Percentiles rank a stretch among this genome's conserved stretches.
These are phyloP conservation scores for Clitarchus hookeri DNA, from an alignment of 2,888 invertebrate species.

Conservation along the genomic window DNA sequence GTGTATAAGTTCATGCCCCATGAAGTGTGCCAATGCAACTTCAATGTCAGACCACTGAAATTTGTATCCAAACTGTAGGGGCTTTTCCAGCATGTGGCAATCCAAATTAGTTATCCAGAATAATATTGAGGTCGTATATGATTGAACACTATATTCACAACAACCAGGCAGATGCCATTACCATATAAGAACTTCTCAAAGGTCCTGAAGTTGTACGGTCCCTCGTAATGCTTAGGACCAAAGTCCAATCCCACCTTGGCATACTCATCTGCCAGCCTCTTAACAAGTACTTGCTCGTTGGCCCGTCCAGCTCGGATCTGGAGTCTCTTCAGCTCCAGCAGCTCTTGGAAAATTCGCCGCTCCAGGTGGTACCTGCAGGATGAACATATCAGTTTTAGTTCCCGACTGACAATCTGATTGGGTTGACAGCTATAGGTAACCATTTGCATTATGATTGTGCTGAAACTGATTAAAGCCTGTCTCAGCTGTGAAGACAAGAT, in stretches of 20 bases:
- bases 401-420: not conserved
- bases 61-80: too few species aligned
- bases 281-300: slow-evolving; percentile 85
- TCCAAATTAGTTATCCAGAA: too few species aligned
- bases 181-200: slow-evolving; percentile 89
- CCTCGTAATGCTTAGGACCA: slow-evolving; percentile 62
- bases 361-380: slow-evolving; percentile 78
- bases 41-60: too few species aligned
- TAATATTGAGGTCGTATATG: too few species aligned
- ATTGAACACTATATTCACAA: too few species aligned
- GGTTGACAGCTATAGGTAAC: not conserved
- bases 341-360: slow-evolving; percentile 89
- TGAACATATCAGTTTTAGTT: slow-evolving; percentile 8
- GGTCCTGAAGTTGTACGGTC: slow-evolving; percentile 56
- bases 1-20: too few species aligned
- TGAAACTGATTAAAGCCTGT: not conserved
- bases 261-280: slow-evolving; percentile 83
- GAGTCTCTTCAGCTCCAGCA: slow-evolving; percentile 86
- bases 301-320: slow-evolving; percentile 89
- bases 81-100: too few species aligned
- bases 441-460: not conserved
- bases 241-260: slow-evolving; percentile 73
- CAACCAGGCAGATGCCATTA: slow-evolving; percentile 43
- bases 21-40: too few species aligned
- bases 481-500: not conserved